Evolutionary conservation across 2,888 invertebrate genomes (phyloP).

Genomic region (Cremastinae sp.): DNA sequence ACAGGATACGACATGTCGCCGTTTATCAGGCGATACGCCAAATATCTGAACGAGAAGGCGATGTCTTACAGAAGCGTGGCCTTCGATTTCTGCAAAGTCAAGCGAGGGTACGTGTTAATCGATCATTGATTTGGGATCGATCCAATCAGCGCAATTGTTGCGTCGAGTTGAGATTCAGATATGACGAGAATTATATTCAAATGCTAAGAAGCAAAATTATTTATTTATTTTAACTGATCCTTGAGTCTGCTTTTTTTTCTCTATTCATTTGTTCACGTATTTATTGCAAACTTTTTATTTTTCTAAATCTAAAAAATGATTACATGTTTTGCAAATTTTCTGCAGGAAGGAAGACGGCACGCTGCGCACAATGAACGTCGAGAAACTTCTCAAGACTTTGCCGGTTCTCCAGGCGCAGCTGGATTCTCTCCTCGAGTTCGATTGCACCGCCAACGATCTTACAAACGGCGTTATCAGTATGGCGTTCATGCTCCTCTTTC

Average conservation of each 20-base stretch:
- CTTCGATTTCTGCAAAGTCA: constrained; percentile 99
- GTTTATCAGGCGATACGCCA: constrained; percentile 98
- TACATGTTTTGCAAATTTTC: constrained; percentile 47
- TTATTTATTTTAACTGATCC: too few relatives aligned
- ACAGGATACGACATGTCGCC: constrained; percentile 99
- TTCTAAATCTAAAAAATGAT: not conserved
- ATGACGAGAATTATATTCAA: not conserved
- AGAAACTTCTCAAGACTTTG: constrained; percentile 97
- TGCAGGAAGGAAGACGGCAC: constrained; percentile 97
- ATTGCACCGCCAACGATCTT: constrained; percentile 97
- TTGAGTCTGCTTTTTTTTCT: not conserved
- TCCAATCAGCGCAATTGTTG: constrained; percentile 21
- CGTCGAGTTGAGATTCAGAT: not conserved
- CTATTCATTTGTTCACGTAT: not conserved
- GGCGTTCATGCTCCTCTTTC: constrained; percentile 99
- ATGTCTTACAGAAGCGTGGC: constrained; percentile 98
- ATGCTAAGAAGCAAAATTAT: too few relatives aligned
- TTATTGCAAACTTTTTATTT: constrained; percentile 14
- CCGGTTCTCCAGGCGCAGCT: constrained; percentile 97
- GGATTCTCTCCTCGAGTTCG: constrained; percentile 97
- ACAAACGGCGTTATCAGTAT: constrained; percentile 99
- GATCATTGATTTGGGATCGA: constrained; percentile 38
- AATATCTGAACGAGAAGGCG: constrained; percentile 99
- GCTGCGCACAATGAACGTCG: constrained; percentile 97
- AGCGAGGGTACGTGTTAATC: constrained; percentile 90